These are phyloP conservation scores for Nothoprocta perdicaria DNA, from an alignment of 2,113 vertebrate genomes.

Conservation along the genomic window DNA sequence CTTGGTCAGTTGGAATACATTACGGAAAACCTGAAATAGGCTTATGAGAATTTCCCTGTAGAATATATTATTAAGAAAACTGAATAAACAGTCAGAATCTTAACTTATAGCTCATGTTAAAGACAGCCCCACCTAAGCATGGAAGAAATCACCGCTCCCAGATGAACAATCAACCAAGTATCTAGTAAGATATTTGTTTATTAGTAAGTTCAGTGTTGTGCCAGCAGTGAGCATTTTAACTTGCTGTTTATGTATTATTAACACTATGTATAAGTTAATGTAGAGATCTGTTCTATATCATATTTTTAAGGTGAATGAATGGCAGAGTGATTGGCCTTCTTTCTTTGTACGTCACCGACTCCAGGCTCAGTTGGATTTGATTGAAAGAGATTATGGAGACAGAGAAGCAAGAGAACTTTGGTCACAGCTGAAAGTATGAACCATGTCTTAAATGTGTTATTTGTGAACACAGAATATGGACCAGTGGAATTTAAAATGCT, in stretches of 20 bases:
- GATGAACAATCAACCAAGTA: neutral
- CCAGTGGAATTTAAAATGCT: neutral
- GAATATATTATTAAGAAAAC: neutral
- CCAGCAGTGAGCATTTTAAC: neutral
- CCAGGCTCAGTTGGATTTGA: slow-evolving; percentile 83
- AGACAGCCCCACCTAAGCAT: neutral
- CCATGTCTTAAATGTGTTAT: neutral
- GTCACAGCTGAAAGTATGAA: slow-evolving; percentile 85
- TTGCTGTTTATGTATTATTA: neutral
- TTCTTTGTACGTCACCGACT: slow-evolving; percentile 86
- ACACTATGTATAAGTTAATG: neutral
- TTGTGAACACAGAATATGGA: neutral
- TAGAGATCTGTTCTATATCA: neutral
- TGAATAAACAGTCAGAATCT: neutral
- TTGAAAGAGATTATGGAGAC: slow-evolving; percentile 89
- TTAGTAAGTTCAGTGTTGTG: neutral
- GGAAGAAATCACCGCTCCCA: neutral
- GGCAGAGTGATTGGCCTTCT: slow-evolving; percentile 88
- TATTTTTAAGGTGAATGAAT: slow-evolving; percentile 83
- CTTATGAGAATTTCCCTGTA: neutral
- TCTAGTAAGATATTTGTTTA: neutral
- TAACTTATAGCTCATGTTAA: neutral
- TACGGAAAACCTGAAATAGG: neutral
- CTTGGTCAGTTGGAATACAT: neutral
- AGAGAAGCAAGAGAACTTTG: slow-evolving; percentile 86